Evolutionary conservation across 2,888 invertebrate genomes (phyloP), one percentile per base, ranked within the genome.

Genomic region (Bugula neritina): DNA sequence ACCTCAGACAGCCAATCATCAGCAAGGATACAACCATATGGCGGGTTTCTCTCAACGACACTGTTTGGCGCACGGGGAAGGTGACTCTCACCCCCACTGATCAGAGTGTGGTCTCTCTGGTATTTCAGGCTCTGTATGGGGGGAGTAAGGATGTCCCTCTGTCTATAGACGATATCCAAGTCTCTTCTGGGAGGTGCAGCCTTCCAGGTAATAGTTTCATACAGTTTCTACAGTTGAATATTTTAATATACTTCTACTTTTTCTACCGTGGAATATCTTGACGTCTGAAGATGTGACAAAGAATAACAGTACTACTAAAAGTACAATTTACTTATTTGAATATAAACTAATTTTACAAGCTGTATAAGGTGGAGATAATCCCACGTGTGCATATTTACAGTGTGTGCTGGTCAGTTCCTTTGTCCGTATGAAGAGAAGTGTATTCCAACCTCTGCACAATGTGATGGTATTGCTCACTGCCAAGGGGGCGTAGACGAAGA

Each of bases 381-480:
- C n/a, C n/a, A n/a, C n/a, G n/a, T 27, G 35, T 70, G 17, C 35
- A 3, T 70, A n/a, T 43, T 13, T 70, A n/a, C 43, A 35, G 54
- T 17, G 2, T 52, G 54, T 70, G 21, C 70, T 25, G 54, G 29
- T n/a, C 35, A 25, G 27, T 71, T 54, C 71, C 52, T 31, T 21
- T 54, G 71, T 25, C 31, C 71, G 21, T 31, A 54, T 54, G 54
- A 71, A 71, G 54, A 54, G 54, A 31, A 31, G 17, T 63, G 63
- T 31, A 63, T 63, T 29, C 5, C 63, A 29, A n/a, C 63, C 17
- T 27, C 31, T 13, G 27, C 29, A 5, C 63, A n/a, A 5, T 63
- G 63, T 63, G 63, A 63, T 31, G 63, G 29, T 31, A 27, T 63
- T 2, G 3, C 13, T 10, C 2, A 63, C 63, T 63, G 63, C 27